Conservation (phyloP, 1,140 invertebrate genomes). For the Hylyphantes graminicola region DNA sequence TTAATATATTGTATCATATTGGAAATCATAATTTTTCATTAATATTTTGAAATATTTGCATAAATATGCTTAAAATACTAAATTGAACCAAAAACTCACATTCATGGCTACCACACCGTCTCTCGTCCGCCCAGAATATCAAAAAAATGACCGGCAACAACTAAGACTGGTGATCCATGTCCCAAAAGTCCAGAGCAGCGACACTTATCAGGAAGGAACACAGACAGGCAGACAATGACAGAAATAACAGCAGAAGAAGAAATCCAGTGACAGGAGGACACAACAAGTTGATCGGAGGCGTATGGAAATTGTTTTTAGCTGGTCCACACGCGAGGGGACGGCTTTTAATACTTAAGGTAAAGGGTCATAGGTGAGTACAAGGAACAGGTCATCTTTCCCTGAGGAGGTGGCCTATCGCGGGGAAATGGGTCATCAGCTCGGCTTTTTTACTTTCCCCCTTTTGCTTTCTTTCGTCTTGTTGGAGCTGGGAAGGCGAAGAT, state of each 20-base stretch:
- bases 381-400: conserved; percentile 36
- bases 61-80: background rate
- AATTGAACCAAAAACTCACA: conserved; percentile 15
- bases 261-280: conserved; percentile 34
- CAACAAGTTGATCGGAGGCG: background rate
- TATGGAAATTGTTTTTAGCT: conserved; percentile 39
- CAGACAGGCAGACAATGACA: conserved; percentile 1
- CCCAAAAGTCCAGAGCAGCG: conserved; percentile 6
- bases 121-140: background rate
- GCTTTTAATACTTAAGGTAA: conserved; percentile 59
- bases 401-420: conserved; percentile 45
- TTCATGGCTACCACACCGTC: conserved; percentile 17
- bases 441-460: conserved; percentile 26
- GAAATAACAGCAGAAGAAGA: background rate
- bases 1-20: no score
- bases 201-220: conserved; percentile 28
- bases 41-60: background rate
- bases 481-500: background rate
- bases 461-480: conserved; percentile 25
- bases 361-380: conserved; percentile 49
- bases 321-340: conserved; percentile 43
- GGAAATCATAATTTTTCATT: no score
- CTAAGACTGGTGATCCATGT: conserved; percentile 38
- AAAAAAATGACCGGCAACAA: background rate
- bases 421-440: conserved; percentile 39